phyloP scores from a whole-genome alignment of 2,888 invertebrate genomes.

The Cryptocheilus praepositus region DNA sequence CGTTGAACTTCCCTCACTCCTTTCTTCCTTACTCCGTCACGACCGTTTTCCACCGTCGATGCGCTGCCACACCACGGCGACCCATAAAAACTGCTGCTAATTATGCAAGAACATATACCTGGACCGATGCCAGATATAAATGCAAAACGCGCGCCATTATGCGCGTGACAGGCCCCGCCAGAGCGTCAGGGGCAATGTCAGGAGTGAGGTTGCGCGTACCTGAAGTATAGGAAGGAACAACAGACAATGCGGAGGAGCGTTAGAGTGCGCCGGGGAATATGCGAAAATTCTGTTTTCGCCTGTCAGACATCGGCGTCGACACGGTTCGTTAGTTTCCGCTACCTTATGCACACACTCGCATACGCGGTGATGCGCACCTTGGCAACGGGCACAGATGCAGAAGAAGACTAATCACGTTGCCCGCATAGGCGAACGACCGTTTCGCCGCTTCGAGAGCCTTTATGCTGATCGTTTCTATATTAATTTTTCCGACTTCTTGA shows the following conservation, averaged over 20 bases:
- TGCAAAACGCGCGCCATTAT: conserved; percentile 68
- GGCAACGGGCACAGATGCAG: no score
- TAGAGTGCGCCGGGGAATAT: conserved; percentile 36
- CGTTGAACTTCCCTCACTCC: conserved; percentile 31
- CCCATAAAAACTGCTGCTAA: conserved; percentile 66
- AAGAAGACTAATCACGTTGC: no score
- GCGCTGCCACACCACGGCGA: conserved; percentile 34
- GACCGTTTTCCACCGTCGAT: conserved; percentile 26
- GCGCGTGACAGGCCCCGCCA: conserved; percentile 64
- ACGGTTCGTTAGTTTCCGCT: conserved; percentile 48
- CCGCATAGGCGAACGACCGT: no score
- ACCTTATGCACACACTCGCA: no score
- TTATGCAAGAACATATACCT: conserved; percentile 70
- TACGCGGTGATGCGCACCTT: no score
- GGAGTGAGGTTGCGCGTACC: conserved; percentile 54
- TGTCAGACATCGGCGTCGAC: conserved; percentile 52
- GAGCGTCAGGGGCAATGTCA: conserved; percentile 59
- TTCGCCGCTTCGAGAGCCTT: background rate
- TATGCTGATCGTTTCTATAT: conserved; percentile 5
- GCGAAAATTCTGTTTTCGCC: conserved; percentile 56
- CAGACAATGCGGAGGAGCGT: conserved; percentile 50
- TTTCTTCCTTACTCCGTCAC: background rate
- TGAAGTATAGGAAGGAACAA: conserved; percentile 46
- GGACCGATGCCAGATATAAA: conserved; percentile 63
- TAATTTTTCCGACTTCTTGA: conserved; percentile 13